Evolutionary conservation across 2,888 invertebrate genomes (phyloP).

Genomic region (Agelastica alni): DNA sequence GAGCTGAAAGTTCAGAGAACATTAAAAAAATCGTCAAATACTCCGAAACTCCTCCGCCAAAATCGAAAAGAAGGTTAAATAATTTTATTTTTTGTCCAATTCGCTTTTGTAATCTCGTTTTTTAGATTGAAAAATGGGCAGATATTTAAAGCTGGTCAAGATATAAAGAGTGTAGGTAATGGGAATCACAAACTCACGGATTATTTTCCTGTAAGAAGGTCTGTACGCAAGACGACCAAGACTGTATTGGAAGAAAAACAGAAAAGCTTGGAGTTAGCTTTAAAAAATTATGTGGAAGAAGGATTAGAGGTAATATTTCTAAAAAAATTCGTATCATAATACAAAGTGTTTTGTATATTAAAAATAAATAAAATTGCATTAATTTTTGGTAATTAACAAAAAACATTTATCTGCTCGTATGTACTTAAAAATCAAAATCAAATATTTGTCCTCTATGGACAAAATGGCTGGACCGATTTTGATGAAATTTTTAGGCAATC

Average conservation of each 20-base stretch:
- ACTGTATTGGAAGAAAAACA: conserved; percentile 85
- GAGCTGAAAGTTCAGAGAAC: conserved; percentile 35
- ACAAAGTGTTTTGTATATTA: no score
- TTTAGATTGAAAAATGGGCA: conserved; percentile 24
- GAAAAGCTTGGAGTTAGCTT: conserved; percentile 75
- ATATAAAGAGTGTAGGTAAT: conserved; percentile 22
- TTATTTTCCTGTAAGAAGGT: conserved; percentile 86
- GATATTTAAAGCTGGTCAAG: neutral
- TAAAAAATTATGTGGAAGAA: conserved; percentile 77
- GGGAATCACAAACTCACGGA: conserved; percentile 57
- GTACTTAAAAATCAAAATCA: no score
- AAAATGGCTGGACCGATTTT: no score
- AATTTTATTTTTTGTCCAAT: neutral
- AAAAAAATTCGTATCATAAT: no score
- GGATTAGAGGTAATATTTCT: conserved; percentile 82
- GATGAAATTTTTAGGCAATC: no score
- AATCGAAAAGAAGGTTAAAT: conserved; percentile 35
- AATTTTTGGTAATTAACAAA: no score
- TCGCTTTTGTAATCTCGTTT: no score
- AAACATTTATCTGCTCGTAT: no score
- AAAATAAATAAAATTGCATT: no score
- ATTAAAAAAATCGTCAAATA: conserved; percentile 30
- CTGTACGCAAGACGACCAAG: conserved; percentile 82
- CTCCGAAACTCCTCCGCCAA: conserved; percentile 30
- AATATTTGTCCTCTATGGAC: no score